Evolutionary conservation across 1,140 invertebrate species (phyloP), one percentile per base, ranked within the genome.

Genomic region (Semibalanus balanoides): DNA sequence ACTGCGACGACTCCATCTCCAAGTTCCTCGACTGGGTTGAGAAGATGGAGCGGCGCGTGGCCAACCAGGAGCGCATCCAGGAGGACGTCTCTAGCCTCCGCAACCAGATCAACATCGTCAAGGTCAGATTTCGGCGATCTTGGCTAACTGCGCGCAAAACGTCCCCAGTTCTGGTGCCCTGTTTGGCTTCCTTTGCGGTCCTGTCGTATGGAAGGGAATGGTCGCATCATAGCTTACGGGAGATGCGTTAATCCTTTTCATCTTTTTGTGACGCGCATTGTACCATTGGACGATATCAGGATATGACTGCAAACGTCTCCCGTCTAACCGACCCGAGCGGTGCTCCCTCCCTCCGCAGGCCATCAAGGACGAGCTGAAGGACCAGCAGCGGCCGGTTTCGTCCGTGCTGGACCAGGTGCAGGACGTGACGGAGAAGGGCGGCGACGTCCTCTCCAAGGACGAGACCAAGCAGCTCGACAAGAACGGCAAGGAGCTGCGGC

Each of bases 391-490:
- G 43, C 90, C 92, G 51, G 91, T 97, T 3, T 89, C 91, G 64
- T 90, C 92, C 28, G 93, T 93, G 79, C 86, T 95, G 74, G 95
- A 97, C 83, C 94, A 97, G 87, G 91, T 95, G 3, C 89, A 94
- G 74, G 93, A 96, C 82, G 88, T 98, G 17, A 90, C 95, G 1
- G 88, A 95, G 3, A 94, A 93, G 71, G 94, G 93, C 9, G 89
- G 92, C 74, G 94, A 96, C 80, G 92, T 95, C 28, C 85, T 97
- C 0, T 94, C 93, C 22, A 90, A 91, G 75, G 94, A 95, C 80
- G 94, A 97, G 86, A 89, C 93, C 72, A 88, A 89, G n/a, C 90
- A 90, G 35, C 83, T 97, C 70, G 51, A 64, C 14, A 64, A 64
- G 51, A 64, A 64, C 51, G 51, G 11, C 51, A 14, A 19, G 11